These are phyloP conservation scores for Lasiurus borealis DNA, from an alignment of 2,113 vertebrate species.

Conservation along the genomic window DNA sequence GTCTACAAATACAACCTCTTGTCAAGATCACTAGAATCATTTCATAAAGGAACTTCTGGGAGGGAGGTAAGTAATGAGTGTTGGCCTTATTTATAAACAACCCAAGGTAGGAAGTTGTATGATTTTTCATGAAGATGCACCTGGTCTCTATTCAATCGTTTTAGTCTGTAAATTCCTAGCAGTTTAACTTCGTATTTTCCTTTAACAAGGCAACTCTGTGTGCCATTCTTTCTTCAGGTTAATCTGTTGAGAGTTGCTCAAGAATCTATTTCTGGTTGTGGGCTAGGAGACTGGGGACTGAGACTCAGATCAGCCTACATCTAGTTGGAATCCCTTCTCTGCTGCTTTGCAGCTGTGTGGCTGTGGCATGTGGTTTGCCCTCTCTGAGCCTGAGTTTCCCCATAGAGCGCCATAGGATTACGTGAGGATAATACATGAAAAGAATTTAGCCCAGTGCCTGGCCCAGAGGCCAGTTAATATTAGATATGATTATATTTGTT, in stretches of 20 bases:
- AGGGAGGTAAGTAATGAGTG: background rate
- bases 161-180: background rate
- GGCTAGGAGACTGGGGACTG: background rate
- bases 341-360: background rate
- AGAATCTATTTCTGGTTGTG: background rate
- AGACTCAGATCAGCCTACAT: background rate
- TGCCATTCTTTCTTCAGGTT: background rate
- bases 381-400: background rate
- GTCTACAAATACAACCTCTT: background rate
- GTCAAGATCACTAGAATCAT: background rate
- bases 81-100: conserved; percentile 17
- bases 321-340: background rate
- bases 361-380: background rate
- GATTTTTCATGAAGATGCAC: background rate
- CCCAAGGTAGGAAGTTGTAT: background rate
- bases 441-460: background rate
- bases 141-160: background rate
- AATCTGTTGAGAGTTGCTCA: background rate
- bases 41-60: background rate
- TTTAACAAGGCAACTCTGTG: background rate
- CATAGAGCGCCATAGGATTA: background rate
- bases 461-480: background rate
- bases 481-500: background rate
- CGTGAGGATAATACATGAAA: background rate
- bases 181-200: background rate